Conservation (phyloP, 2,797 vertebrate genomes). For the Linurgus olivaceus region DNA sequence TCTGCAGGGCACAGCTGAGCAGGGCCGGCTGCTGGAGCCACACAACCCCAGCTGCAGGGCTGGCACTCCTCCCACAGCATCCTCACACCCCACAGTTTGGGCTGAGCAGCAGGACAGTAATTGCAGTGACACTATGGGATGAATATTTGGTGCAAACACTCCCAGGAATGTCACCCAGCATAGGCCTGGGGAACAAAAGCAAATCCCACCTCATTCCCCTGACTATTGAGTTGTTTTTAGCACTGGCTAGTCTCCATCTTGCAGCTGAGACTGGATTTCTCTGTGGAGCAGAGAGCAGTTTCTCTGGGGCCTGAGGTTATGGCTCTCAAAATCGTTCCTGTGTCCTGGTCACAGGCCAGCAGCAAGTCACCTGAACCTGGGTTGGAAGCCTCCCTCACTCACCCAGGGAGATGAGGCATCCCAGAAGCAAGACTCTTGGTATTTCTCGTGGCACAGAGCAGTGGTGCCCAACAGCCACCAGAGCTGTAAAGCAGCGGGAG, state of each 20-base stretch:
- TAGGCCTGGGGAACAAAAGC: neutral
- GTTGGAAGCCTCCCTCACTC: neutral
- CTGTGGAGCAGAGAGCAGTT: neutral
- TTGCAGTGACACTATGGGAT: fast-evolving
- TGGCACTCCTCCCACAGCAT: neutral
- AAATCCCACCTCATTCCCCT: neutral
- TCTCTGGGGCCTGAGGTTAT: neutral
- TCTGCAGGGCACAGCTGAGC: neutral
- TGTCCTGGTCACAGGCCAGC: neutral
- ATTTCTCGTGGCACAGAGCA: neutral
- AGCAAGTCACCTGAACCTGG: neutral
- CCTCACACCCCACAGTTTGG: neutral
- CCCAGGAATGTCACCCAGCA: neutral
- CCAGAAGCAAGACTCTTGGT: neutral
- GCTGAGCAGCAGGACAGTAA: neutral
- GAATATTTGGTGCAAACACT: neutral
- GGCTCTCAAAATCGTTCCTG: neutral
- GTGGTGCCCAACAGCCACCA: fast-evolving
- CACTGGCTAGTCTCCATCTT: neutral
- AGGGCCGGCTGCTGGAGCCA: neutral
- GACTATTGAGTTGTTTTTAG: neutral
- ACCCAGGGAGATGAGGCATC: neutral
- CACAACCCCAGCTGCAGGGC: neutral
- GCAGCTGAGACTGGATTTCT: neutral
- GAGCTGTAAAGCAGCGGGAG: neutral